Percentiles rank a stretch among this genome's conserved stretches.
phyloP scores from a whole-genome alignment of 2,888 invertebrate genomes.

The Tenthredo scrophulariae region DNA sequence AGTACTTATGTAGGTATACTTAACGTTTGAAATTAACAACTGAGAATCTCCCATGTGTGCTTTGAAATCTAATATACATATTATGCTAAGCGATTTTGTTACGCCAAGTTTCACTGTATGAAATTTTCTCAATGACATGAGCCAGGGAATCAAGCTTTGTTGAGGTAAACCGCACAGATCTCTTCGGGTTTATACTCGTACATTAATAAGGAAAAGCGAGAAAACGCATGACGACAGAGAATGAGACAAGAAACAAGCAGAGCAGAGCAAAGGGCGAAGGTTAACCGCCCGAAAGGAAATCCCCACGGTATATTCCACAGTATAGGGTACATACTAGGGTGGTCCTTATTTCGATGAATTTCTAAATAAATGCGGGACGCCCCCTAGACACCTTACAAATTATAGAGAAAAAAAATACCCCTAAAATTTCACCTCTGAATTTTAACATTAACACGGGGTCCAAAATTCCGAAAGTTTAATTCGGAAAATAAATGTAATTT shows the following conservation, averaged over 20 bases:
- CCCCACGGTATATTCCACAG: neutral
- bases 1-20: neutral
- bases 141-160: constrained; percentile 26
- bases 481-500: too few relatives aligned
- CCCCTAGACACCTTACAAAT: too few relatives aligned
- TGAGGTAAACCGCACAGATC: neutral
- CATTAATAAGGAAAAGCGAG: constrained; percentile 24
- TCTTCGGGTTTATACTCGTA: neutral
- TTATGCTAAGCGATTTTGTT: constrained; percentile 13
- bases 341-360: too few relatives aligned
- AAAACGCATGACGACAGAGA: neutral
- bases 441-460: too few relatives aligned
- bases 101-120: neutral
- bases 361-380: too few relatives aligned
- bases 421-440: too few relatives aligned
- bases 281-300: constrained; percentile 33
- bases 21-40: neutral
- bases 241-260: constrained; percentile 9
- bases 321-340: neutral
- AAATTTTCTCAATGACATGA: neutral
- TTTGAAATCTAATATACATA: neutral
- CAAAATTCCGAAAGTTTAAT: too few relatives aligned
- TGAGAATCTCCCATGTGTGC: neutral
- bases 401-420: too few relatives aligned
- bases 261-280: constrained; percentile 22